phyloP scores from a whole-genome alignment of 2,113 vertebrate species.

The Nansenia antarctica region DNA sequence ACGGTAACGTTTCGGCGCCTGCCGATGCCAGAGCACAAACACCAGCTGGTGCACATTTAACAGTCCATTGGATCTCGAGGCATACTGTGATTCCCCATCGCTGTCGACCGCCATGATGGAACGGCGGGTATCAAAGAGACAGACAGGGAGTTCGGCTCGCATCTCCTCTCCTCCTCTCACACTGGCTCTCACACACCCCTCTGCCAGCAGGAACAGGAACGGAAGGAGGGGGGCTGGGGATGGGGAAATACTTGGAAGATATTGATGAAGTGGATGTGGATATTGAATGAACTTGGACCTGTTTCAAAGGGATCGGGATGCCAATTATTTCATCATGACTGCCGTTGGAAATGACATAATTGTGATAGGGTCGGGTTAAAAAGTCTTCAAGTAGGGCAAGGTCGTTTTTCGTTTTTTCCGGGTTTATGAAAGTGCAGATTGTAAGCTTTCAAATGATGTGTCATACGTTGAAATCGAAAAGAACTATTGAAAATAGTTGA shows the following conservation, averaged over 20 bases:
- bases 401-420: too few species aligned
- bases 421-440: too few species aligned
- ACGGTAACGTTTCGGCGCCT: not conserved
- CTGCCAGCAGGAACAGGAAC: not conserved
- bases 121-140: not conserved
- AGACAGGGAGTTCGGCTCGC: not conserved
- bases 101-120: slow-evolving; percentile 11
- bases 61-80: slow-evolving; percentile 43
- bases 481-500: too few species aligned
- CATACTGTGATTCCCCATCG: slow-evolving; percentile 31
- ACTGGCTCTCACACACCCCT: not conserved
- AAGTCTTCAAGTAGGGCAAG: too few species aligned
- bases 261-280: slow-evolving; percentile 21
- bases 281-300: slow-evolving; percentile 7
- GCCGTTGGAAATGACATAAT: slow-evolving; percentile 13
- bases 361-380: too few species aligned
- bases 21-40: slow-evolving; percentile 24
- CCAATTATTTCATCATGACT: slow-evolving; percentile 14
- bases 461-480: too few species aligned
- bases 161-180: not conserved
- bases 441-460: too few species aligned
- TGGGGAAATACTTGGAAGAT: slow-evolving; percentile 1
- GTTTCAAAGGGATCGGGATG: not conserved
- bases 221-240: not conserved
- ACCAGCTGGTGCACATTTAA: slow-evolving; percentile 59